A percentile compares a stretch with the other conserved stretches of the same genome.
These are phyloP conservation scores for Silvanus unidentatus DNA, from an alignment of 2,888 invertebrate genomes.

Conservation along the genomic window DNA sequence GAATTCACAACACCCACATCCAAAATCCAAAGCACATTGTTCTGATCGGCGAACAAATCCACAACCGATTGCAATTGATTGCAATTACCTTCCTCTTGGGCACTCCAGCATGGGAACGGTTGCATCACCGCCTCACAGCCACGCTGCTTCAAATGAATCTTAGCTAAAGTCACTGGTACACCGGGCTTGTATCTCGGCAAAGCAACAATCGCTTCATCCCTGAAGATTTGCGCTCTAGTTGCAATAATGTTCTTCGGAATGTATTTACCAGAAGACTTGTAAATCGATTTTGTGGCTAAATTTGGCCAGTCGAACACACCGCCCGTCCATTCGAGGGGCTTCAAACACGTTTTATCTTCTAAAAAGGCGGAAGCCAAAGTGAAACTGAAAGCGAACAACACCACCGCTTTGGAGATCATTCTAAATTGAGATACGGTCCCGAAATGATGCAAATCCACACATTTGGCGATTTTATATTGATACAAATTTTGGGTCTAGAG, in stretches of 20 bases:
- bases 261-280: conserved; percentile 53
- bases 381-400: conserved; percentile 7
- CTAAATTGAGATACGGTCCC: too few species aligned
- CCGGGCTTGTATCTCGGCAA: conserved; percentile 59
- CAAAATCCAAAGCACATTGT: conserved; percentile 66
- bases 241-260: conserved; percentile 55
- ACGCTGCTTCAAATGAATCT: conserved; percentile 45
- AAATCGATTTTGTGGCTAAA: conserved; percentile 50
- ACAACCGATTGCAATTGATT: conserved; percentile 63
- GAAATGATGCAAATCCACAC: too few species aligned
- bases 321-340: conserved; percentile 37
- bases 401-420: conserved; percentile 3
- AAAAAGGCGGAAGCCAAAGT: conserved; percentile 22
- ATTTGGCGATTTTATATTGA: too few species aligned
- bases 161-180: conserved; percentile 62
- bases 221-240: conserved; percentile 54
- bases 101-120: conserved; percentile 60
- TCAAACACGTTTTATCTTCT: conserved; percentile 2
- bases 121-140: conserved; percentile 48
- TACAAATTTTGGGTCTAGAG: too few species aligned
- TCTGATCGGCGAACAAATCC: conserved; percentile 56
- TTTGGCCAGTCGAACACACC: conserved; percentile 29
- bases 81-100: conserved; percentile 61
- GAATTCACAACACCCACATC: conserved; percentile 67
- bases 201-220: conserved; percentile 52